Evolutionary conservation across 1,140 invertebrate genomes (phyloP).

Genomic region (Ericerus pela): DNA sequence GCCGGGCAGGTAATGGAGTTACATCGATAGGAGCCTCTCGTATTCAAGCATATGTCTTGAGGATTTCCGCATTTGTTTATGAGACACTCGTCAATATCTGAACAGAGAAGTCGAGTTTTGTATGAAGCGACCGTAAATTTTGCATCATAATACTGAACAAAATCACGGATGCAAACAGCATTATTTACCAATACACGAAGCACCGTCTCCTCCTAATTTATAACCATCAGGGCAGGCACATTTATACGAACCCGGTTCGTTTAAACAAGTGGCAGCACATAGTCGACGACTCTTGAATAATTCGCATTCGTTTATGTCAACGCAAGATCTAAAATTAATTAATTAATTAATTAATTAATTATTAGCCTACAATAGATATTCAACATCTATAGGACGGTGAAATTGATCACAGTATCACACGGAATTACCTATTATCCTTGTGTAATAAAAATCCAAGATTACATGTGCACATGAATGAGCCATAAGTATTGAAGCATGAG

Average conservation of each 20-base stretch:
- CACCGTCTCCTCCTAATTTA: slow-evolving; percentile 45
- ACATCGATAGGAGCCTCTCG: not conserved
- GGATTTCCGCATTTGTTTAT: not conserved
- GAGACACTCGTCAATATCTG: slow-evolving; percentile 1
- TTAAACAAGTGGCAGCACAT: slow-evolving; percentile 74
- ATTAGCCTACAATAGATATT: no score
- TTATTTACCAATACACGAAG: slow-evolving; percentile 54
- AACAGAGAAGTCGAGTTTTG: not conserved
- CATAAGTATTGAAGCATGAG: slow-evolving; percentile 59
- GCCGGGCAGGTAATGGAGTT: not conserved
- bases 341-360: not conserved
- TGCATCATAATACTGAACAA: no score
- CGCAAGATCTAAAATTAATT: slow-evolving; percentile 43
- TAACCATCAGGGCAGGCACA: slow-evolving; percentile 81
- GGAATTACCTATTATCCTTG: slow-evolving; percentile 65
- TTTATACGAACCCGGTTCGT: slow-evolving; percentile 69
- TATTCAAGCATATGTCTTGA: not conserved
- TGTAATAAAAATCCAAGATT: slow-evolving; percentile 63
- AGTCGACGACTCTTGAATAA: slow-evolving; percentile 49
- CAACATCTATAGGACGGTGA: not conserved
- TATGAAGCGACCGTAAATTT: not conserved
- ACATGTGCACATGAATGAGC: slow-evolving; percentile 64
- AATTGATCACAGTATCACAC: no score
- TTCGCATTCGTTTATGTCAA: slow-evolving; percentile 77
- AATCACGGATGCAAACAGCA: no score